Evolutionary conservation across 2,888 invertebrate species (phyloP).

Genomic region (Cheilosia pagana): DNA sequence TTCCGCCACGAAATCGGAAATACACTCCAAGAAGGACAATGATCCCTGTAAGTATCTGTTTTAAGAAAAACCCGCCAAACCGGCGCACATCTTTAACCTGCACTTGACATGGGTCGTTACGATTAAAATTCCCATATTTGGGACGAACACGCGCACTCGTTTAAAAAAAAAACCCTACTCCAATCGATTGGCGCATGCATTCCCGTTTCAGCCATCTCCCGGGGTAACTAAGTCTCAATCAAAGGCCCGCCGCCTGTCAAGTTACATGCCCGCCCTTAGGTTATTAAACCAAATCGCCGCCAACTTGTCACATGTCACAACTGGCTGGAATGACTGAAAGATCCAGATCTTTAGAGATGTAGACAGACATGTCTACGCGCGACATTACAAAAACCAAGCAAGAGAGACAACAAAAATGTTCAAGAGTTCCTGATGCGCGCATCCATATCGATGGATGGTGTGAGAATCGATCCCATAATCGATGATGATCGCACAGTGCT

Average conservation of each 20-base stretch:
- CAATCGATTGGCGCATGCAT: conserved; percentile 53
- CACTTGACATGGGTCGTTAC: conserved; percentile 62
- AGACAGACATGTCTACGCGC: conserved; percentile 57
- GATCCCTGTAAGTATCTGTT: not conserved
- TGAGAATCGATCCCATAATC: conserved; percentile 54
- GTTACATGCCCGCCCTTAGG: conserved; percentile 53
- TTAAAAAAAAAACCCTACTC: conserved; percentile 11
- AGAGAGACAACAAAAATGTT: not conserved
- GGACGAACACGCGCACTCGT: conserved; percentile 17
- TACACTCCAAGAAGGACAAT: not conserved
- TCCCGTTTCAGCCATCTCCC: conserved; percentile 30
- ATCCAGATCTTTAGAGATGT: conserved; percentile 75
- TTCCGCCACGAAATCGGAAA: not conserved
- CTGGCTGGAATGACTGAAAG: conserved; percentile 69
- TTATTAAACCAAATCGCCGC: conserved; percentile 75
- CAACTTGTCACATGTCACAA: conserved; percentile 75
- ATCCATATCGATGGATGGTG: conserved; percentile 34
- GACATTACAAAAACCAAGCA: conserved; percentile 60
- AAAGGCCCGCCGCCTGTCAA: conserved; percentile 55
- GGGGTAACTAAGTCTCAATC: conserved; percentile 4
- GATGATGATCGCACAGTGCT: conserved; percentile 42
- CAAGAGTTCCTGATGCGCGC: conserved; percentile 39
- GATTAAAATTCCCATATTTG: conserved; percentile 68
- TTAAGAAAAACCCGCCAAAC: not conserved
- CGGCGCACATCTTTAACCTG: conserved; percentile 21